Conservation (phyloP, 2,888 invertebrate genomes). For the Polymixis flavicincta region DNA sequence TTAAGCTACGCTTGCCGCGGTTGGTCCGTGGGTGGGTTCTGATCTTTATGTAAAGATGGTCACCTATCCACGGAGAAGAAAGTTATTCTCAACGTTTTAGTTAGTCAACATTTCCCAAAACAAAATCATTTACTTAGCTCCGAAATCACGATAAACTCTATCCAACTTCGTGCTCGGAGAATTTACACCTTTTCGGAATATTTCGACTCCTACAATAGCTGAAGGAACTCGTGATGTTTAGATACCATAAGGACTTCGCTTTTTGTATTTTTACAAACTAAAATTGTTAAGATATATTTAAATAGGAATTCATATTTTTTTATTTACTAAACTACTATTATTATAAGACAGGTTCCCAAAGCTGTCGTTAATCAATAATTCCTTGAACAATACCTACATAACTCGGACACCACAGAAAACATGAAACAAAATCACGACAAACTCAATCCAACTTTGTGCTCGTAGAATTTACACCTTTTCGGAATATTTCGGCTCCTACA, state of each 20-base stretch:
- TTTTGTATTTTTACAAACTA: no score
- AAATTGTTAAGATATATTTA: neutral
- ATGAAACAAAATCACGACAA: slow-evolving; percentile 13
- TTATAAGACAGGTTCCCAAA: neutral
- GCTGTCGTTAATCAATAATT: neutral
- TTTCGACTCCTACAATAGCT: slow-evolving; percentile 49
- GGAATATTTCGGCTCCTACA: slow-evolving; percentile 49
- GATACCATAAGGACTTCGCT: no score
- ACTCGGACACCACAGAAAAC: neutral
- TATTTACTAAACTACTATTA: no score
- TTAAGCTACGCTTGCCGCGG: no score
- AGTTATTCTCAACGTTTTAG: neutral
- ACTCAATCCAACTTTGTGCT: slow-evolving; percentile 9
- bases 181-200: slow-evolving; percentile 46
- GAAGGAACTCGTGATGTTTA: slow-evolving; percentile 64
- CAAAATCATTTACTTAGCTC: neutral
- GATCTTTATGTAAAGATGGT: no score
- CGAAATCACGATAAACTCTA: slow-evolving; percentile 18
- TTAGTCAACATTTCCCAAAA: neutral
- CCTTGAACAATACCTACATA: neutral
- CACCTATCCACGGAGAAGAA: no score
- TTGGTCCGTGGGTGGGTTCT: no score
- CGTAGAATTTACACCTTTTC: slow-evolving; percentile 37
- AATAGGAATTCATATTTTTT: neutral
- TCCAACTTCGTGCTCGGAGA: slow-evolving; percentile 8